Evolutionary conservation across 2,113 vertebrate species (phyloP).

Genomic region (Stomatorhinus ivindoensis): DNA sequence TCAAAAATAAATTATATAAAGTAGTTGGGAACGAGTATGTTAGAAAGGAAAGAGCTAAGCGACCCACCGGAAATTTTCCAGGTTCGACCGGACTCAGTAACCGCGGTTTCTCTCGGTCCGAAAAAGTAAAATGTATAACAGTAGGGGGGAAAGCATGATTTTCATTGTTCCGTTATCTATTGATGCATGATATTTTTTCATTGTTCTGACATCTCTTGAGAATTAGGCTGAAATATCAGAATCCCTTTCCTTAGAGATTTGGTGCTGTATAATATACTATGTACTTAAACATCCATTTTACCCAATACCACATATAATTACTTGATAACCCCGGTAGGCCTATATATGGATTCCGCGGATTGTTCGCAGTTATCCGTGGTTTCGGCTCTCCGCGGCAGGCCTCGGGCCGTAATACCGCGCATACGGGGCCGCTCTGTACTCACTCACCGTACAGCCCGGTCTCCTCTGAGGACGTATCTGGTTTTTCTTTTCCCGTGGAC

Average conservation of each 20-base stretch:
- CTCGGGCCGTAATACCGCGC: not conserved
- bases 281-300: no score
- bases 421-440: not conserved
- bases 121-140: not conserved
- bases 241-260: not conserved
- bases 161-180: not conserved
- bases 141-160: not conserved
- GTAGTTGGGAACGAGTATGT: no score
- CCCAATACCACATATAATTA: not conserved
- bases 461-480: not conserved
- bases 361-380: not conserved
- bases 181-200: no score
- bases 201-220: not conserved
- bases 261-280: no score
- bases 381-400: not conserved
- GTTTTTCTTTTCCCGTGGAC: not conserved
- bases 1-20: no score
- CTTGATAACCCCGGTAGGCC: not conserved
- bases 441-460: not conserved
- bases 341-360: not conserved
- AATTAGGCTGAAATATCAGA: not conserved
- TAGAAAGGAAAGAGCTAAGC: no score
- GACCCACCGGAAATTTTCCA: no score
- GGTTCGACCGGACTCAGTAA: no score
- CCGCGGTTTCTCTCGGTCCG: not conserved